Conservation (phyloP, 2,797 vertebrate genomes). For the Alcedo quadribrachys region DNA sequence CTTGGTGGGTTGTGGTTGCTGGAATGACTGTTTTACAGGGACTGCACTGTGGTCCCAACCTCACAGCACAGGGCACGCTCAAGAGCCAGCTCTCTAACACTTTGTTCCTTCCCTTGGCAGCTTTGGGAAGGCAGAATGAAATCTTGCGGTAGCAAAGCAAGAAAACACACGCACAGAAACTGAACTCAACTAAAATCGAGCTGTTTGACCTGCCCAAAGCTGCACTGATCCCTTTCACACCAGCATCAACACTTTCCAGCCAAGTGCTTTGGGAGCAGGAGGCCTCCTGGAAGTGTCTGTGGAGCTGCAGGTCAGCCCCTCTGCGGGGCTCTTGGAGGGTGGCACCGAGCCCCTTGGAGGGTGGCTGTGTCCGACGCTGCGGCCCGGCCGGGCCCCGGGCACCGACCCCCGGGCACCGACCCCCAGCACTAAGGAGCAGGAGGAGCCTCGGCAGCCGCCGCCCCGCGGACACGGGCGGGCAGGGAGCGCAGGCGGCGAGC, state of each 20-base stretch:
- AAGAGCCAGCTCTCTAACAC: background rate
- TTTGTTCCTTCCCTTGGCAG: background rate
- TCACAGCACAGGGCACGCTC: fast-evolving
- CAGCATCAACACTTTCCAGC: background rate
- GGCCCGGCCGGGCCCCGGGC: too few relatives aligned
- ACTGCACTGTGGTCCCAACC: fast-evolving
- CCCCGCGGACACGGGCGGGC: too few relatives aligned
- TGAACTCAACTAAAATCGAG: too few relatives aligned
- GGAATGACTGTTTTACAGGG: fast-evolving
- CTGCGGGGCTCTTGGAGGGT: too few relatives aligned
- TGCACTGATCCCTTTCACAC: fast-evolving
- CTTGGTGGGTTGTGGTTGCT: fast-evolving
- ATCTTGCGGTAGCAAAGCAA: fast-evolving
- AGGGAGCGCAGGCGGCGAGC: background rate
- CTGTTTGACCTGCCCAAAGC: fast-evolving
- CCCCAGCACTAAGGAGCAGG: background rate
- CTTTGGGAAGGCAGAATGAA: background rate
- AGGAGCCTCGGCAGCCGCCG: too few relatives aligned
- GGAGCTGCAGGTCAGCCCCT: background rate
- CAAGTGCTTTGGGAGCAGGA: background rate
- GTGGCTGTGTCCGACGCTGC: too few relatives aligned
- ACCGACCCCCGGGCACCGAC: too few relatives aligned
- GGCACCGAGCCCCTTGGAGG: too few relatives aligned
- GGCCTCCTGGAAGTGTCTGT: background rate
- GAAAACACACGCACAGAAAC: too few relatives aligned